Evolutionary conservation across 2,888 invertebrate species (phyloP).

Genomic region (Acanthosepion lycidas): DNA sequence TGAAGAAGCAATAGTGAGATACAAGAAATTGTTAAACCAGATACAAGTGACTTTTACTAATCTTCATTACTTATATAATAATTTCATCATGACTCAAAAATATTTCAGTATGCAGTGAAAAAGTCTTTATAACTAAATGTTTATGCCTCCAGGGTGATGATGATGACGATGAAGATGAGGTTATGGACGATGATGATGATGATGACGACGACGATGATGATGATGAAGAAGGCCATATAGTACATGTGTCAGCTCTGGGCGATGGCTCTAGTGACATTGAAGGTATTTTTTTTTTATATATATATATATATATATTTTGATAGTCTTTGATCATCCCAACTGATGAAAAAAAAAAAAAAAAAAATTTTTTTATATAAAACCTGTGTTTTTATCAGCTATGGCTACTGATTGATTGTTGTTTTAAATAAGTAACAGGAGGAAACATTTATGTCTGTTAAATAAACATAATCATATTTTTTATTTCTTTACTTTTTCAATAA

Average conservation of each 20-base stretch:
- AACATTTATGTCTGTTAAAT: too few relatives aligned
- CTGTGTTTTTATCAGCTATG: too few relatives aligned
- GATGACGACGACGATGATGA: constrained; percentile 37
- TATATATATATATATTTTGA: background rate
- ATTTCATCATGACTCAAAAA: too few relatives aligned
- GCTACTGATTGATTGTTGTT: too few relatives aligned
- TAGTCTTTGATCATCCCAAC: background rate
- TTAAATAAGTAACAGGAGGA: too few relatives aligned
- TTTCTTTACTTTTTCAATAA: too few relatives aligned
- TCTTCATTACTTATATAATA: too few relatives aligned
- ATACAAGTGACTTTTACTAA: too few relatives aligned
- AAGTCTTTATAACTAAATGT: background rate
- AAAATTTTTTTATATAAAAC: background rate
- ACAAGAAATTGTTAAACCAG: too few relatives aligned
- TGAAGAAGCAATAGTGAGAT: too few relatives aligned
- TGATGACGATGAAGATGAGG: constrained; percentile 44
- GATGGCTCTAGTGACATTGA: constrained; percentile 46
- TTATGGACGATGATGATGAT: constrained; percentile 43
- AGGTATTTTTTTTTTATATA: background rate
- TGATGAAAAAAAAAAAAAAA: background rate
- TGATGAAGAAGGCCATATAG: constrained; percentile 39
- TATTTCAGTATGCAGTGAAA: too few relatives aligned
- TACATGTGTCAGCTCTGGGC: background rate
- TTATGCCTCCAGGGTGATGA: constrained; percentile 37
- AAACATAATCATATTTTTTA: too few relatives aligned